These are phyloP conservation scores for Xerus inauris DNA, from an alignment of 2,113 vertebrate genomes.

Conservation along the genomic window DNA sequence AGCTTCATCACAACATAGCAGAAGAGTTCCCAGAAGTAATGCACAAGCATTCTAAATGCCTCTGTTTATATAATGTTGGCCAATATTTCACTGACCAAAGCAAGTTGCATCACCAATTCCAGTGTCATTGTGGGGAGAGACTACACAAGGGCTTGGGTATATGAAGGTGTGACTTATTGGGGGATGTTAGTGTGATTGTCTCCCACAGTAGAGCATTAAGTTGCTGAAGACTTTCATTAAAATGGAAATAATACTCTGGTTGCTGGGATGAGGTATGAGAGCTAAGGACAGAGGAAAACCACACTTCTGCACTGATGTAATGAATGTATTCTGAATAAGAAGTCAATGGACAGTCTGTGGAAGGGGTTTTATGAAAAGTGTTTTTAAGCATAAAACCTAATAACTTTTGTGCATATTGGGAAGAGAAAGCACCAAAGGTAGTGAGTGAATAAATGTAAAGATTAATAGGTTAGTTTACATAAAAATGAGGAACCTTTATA, in stretches of 20 bases:
- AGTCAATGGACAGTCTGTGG: background rate
- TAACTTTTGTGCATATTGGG: constrained; percentile 23
- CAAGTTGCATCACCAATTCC: background rate
- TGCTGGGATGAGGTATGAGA: constrained; percentile 12
- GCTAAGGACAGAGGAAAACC: background rate
- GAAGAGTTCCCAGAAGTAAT: background rate
- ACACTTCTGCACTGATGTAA: background rate
- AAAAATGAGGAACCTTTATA: constrained; percentile 30
- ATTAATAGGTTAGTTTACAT: constrained; percentile 18
- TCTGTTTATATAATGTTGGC: background rate
- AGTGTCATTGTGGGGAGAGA: background rate
- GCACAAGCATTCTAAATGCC: background rate
- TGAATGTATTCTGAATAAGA: background rate
- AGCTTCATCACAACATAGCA: background rate
- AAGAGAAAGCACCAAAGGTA: constrained; percentile 14
- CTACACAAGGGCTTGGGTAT: background rate
- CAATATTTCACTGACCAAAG: background rate
- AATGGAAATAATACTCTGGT: background rate
- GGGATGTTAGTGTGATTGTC: background rate
- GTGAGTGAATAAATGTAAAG: constrained; percentile 6
- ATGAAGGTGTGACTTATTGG: background rate
- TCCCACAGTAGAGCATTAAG: background rate
- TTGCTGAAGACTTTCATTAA: constrained; percentile 32
- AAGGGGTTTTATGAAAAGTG: constrained; percentile 3
- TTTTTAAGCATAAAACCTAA: constrained; percentile 24